Conservation (phyloP, 2,797 vertebrate species). For the Argyrosomus regius region DNA sequence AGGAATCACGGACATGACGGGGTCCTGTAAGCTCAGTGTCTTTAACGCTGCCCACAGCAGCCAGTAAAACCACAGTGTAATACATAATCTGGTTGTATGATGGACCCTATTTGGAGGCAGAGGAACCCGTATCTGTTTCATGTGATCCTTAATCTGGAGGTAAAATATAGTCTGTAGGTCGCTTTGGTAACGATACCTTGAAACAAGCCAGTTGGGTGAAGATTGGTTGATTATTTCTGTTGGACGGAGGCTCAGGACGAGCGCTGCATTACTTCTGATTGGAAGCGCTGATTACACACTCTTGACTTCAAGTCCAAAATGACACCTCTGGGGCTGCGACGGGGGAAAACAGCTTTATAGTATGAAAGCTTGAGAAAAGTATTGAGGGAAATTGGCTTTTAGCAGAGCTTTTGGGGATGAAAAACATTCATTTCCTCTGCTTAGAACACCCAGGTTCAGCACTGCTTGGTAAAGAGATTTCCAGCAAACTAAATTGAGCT, state of each 20-base stretch:
- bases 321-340: slow-evolving; percentile 10
- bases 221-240: slow-evolving; percentile 9
- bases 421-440: slow-evolving; percentile 13
- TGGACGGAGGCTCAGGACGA: slow-evolving; percentile 15
- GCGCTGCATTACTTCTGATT: slow-evolving; percentile 13
- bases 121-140: background rate
- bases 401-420: slow-evolving; percentile 18
- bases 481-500: slow-evolving; percentile 22
- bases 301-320: slow-evolving; percentile 17
- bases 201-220: background rate
- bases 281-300: slow-evolving; percentile 15
- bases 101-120: background rate
- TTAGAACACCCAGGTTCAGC: slow-evolving; percentile 16
- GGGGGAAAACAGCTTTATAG: background rate
- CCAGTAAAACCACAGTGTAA: background rate
- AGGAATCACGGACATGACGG: background rate
- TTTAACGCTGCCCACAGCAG: background rate
- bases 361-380: background rate
- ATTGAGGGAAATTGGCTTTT: background rate
- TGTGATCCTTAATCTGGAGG: background rate
- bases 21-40: background rate
- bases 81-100: background rate
- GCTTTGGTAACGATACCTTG: background rate
- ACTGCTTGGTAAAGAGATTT: slow-evolving; percentile 18
- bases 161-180: slow-evolving; percentile 3